A percentile compares a stretch with the other conserved stretches of the same genome.
Evolutionary conservation across 2,888 invertebrate genomes (phyloP).

Genomic region (Limnephilus marmoratus): DNA sequence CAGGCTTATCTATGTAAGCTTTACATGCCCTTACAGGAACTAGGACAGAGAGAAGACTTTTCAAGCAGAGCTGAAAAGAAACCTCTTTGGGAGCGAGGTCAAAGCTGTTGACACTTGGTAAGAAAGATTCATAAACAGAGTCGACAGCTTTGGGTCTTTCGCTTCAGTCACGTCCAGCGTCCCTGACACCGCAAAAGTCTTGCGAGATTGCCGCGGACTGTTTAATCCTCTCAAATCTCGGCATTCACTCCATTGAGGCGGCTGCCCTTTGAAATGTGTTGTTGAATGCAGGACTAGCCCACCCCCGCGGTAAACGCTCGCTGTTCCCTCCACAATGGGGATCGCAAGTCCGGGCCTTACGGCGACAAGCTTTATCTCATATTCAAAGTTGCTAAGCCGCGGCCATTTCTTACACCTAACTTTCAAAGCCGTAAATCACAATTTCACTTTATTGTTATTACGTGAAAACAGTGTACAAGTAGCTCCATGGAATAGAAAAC

Average conservation of each 20-base stretch:
- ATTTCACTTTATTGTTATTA: constrained; percentile 26
- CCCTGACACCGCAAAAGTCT: not conserved
- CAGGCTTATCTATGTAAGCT: not conserved
- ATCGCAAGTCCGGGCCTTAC: constrained; percentile 18
- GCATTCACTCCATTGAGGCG: constrained; percentile 42
- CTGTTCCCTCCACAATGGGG: constrained; percentile 8
- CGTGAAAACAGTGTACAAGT: not conserved
- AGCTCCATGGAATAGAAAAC: not conserved
- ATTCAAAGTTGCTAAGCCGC: constrained; percentile 17
- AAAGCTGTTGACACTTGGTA: not conserved
- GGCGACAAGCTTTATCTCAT: constrained; percentile 24
- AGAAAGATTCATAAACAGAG: not conserved
- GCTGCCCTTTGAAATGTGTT: constrained; percentile 17
- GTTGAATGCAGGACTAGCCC: constrained; percentile 33
- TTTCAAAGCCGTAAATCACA: constrained; percentile 43
- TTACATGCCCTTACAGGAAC: not conserved
- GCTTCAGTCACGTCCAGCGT: not conserved
- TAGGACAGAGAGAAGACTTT: not conserved
- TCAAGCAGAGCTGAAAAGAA: not conserved
- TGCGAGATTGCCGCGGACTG: constrained; percentile 17
- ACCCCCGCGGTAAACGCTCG: not conserved
- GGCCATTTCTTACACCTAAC: constrained; percentile 38
- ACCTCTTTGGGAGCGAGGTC: not conserved
- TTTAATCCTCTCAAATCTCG: constrained; percentile 49
- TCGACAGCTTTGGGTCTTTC: not conserved